Evolutionary conservation across 2,888 invertebrate species (phyloP), one percentile per base, ranked within the genome.

Genomic region (Corbicula japonica): DNA sequence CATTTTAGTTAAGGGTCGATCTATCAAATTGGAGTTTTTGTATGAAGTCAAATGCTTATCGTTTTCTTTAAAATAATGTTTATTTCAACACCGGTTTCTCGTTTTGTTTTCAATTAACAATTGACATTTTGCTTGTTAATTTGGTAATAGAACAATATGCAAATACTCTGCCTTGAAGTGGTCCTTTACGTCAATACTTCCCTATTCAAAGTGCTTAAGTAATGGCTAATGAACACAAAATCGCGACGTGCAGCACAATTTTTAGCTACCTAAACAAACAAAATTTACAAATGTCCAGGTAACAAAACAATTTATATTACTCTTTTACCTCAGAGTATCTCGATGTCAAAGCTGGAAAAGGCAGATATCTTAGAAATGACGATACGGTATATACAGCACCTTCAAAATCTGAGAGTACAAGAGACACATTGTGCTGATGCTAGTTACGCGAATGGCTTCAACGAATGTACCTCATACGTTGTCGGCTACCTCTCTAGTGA

Each of bases 341-440:
- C 91, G 54, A 92, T 90, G 77, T 91, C 91, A 5, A 93, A 93
- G 82, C 84, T 93, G 69, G 93, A 93, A 85, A 93, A 93, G 58
- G 93, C 92, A 0, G 93, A 93, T 76, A 93, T 93, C 30, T 76
- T 93, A 60, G 92, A 93, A 62, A 90, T 93, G 91, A 92, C 93
- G 6, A 92, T 93, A n/a, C 88, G 89, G 62, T 89, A 92, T 70
- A 81, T 93, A 32, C 86, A 89, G 28, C 79, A 83, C 5, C 75
- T 92, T 4, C 91, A 92, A 71, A n/a, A n/a, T n/a, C n/a, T n/a
- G n/a, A n/a, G n/a, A n/a, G n/a, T n/a, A n/a, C n/a, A n/a, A n/a
- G n/a, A n/a, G n/a, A n/a, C n/a, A n/a, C n/a, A n/a, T n/a, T n/a
- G n/a, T n/a, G n/a, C n/a, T n/a, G n/a, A n/a, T n/a, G n/a, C n/a